Conservation (phyloP, 2,113 vertebrate species). For the Spea multiplicata region DNA sequence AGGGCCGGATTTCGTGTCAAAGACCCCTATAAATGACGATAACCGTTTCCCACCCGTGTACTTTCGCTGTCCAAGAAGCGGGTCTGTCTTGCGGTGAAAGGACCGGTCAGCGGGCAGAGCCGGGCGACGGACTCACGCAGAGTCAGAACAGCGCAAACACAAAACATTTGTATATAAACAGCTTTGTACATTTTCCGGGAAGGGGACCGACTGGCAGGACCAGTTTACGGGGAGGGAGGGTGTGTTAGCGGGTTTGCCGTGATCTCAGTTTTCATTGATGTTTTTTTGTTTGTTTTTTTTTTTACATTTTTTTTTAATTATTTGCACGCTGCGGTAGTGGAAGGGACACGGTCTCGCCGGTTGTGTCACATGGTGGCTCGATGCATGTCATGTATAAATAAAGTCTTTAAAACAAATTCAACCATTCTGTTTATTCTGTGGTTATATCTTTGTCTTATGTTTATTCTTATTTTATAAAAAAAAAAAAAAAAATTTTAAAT, state of each 20-base stretch:
- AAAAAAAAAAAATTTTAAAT: neutral
- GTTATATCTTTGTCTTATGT: neutral
- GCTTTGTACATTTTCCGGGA: constrained; percentile 33
- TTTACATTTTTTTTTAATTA: constrained; percentile 7
- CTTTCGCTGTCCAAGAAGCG: neutral
- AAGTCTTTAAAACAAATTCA: neutral
- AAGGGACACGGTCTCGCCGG: neutral
- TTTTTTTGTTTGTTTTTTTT: constrained; percentile 22
- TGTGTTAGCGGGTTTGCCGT: neutral
- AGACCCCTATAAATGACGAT: too few relatives aligned
- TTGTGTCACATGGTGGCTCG: constrained; percentile 15
- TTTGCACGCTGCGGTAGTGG: constrained; percentile 20
- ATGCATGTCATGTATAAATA: constrained; percentile 29
- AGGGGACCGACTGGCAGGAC: constrained; percentile 55
- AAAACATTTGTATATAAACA: constrained; percentile 8
- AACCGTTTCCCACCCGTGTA: too few relatives aligned
- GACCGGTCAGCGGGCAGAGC: neutral
- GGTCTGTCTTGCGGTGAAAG: neutral
- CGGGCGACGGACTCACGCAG: neutral
- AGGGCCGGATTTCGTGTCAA: too few relatives aligned
- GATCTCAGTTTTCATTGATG: constrained; percentile 37
- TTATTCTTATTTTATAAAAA: neutral
- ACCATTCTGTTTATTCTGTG: neutral
- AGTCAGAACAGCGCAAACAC: constrained; percentile 9
- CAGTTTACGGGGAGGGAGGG: constrained; percentile 36